A percentile compares a stretch with the other conserved stretches of the same genome.
phyloP scores from a whole-genome alignment of 2,113 vertebrate genomes.

The Terrapene triunguis region DNA sequence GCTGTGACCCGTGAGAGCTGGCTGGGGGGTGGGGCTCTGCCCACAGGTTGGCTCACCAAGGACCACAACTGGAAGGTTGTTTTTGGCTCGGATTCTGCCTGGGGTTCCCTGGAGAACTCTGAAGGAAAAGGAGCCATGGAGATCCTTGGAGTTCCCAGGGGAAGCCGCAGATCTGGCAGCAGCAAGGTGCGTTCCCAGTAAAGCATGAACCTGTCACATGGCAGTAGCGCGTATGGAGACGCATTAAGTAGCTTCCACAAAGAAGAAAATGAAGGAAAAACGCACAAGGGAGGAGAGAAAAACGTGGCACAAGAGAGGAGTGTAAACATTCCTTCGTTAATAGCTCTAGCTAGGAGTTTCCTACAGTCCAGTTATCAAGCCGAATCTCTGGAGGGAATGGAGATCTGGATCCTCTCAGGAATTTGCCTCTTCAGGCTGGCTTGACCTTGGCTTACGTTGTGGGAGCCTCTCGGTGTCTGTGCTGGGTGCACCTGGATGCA shows the following conservation, averaged over 20 bases:
- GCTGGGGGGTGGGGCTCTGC: background rate
- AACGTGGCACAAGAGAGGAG: conserved; percentile 68
- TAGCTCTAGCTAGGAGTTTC: conserved; percentile 65
- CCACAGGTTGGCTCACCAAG: background rate
- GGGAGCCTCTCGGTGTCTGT: conserved; percentile 84
- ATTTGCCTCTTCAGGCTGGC: conserved; percentile 59
- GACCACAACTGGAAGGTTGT: background rate
- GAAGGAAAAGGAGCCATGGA: background rate
- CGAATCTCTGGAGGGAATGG: conserved; percentile 37
- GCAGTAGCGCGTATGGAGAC: background rate
- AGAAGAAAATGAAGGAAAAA: background rate
- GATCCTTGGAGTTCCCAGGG: background rate
- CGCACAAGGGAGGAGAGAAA: background rate
- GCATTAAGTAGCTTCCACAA: background rate
- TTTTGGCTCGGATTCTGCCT: background rate
- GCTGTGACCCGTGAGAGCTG: background rate
- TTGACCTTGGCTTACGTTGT: conserved; percentile 87
- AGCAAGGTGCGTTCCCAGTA: background rate
- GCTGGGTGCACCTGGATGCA: background rate
- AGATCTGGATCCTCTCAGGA: conserved; percentile 64
- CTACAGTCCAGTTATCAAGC: conserved; percentile 65
- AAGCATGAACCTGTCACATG: background rate
- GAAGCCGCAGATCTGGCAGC: background rate
- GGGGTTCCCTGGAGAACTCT: no score
- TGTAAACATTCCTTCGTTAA: conserved; percentile 77